These are phyloP conservation scores for Platyscapa corneri DNA, from an alignment of 1,140 invertebrate species.

Conservation along the genomic window DNA sequence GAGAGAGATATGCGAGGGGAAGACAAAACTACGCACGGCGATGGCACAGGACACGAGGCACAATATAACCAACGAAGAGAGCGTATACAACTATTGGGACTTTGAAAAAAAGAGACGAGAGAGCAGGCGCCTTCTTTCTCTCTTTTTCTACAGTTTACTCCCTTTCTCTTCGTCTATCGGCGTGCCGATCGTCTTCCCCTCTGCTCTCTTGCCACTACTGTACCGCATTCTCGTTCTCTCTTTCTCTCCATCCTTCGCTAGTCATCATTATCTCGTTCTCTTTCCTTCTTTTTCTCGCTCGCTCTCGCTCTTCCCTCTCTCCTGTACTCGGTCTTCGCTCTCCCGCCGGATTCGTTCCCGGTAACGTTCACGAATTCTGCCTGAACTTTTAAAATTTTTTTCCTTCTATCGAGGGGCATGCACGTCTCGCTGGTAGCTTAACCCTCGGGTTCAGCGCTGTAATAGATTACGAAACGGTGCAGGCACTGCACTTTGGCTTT, in stretches of 20 bases:
- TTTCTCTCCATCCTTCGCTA: slow-evolving; percentile 24
- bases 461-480: not conserved
- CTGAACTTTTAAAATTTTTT: slow-evolving; percentile 23
- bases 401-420: not conserved
- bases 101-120: not conserved
- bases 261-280: slow-evolving; percentile 23
- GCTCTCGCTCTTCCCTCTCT: not conserved
- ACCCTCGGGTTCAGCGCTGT: not conserved
- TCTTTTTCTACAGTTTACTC: not conserved
- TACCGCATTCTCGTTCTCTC: not conserved
- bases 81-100: not conserved
- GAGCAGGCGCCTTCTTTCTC: slow-evolving; percentile 24
- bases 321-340: not conserved
- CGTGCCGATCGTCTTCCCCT: slow-evolving; percentile 33
- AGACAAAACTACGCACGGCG: not conserved
- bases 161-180: not conserved
- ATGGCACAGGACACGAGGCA: slow-evolving; percentile 10
- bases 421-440: not conserved
- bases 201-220: not conserved
- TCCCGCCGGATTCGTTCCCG: not conserved
- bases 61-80: not conserved
- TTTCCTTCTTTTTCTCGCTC: slow-evolving; percentile 7
- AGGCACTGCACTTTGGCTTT: not conserved
- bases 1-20: not conserved
- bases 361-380: too few relatives aligned